These are phyloP conservation scores for Monoplex corrugatus DNA, from an alignment of 2,888 invertebrate genomes.

Conservation along the genomic window DNA sequence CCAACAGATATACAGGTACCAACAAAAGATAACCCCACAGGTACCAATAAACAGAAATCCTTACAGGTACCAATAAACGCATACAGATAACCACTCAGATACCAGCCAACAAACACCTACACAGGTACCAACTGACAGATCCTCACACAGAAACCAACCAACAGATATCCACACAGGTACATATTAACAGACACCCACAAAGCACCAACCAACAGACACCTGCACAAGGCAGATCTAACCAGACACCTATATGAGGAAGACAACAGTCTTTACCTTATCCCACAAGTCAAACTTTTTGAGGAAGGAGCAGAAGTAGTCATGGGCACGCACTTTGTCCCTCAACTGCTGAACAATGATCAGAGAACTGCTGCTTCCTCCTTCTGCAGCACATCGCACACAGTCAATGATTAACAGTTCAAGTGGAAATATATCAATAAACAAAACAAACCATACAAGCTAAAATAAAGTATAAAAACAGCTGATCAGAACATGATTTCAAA, in stretches of 20 bases:
- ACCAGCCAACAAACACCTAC: neutral
- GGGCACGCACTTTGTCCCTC: conserved; percentile 92
- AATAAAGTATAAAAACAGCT: too few relatives aligned
- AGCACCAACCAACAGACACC: neutral
- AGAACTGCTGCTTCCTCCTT: conserved; percentile 87
- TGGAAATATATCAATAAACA: too few relatives aligned
- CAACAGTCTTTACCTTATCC: conserved; percentile 75
- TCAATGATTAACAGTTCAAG: too few relatives aligned
- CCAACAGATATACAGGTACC: too few relatives aligned
- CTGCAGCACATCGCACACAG: conserved; percentile 21
- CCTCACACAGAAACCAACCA: neutral
- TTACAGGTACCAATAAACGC: neutral
- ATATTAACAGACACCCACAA: neutral
- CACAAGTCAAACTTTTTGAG: conserved; percentile 80
- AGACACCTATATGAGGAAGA: neutral
- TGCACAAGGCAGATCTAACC: neutral
- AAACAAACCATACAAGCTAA: too few relatives aligned
- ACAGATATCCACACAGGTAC: neutral
- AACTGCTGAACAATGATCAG: conserved; percentile 93
- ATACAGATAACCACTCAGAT: neutral
- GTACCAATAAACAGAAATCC: too few relatives aligned
- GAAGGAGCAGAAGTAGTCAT: conserved; percentile 90
- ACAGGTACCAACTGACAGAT: neutral
- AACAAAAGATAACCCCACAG: neutral
- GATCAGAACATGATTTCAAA: too few relatives aligned